Conservation (phyloP, 2,113 vertebrate genomes). For the Urocolius indicus region DNA sequence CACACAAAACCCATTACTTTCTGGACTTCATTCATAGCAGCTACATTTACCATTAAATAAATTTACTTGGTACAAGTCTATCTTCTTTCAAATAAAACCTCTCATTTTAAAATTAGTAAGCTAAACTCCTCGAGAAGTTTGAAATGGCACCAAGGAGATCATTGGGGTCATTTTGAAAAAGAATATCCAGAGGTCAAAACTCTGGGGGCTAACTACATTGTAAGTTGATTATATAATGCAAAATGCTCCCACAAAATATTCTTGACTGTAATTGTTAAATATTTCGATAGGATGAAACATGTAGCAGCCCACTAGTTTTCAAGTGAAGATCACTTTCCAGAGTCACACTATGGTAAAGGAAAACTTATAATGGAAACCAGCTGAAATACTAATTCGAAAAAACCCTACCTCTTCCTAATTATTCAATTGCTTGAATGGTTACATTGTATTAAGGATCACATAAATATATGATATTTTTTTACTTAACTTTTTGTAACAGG, state of each 20-base stretch:
- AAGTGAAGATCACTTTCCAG: background rate
- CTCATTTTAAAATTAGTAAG: background rate
- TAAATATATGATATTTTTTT: background rate
- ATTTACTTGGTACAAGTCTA: background rate
- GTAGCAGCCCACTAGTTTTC: background rate
- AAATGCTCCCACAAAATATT: background rate
- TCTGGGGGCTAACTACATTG: background rate
- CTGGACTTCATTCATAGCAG: background rate
- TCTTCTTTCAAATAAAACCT: background rate
- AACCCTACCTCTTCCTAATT: background rate
- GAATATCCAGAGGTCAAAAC: background rate
- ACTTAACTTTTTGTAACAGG: background rate
- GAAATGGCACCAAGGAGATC: background rate
- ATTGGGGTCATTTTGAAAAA: background rate
- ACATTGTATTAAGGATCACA: background rate
- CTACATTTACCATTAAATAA: constrained; percentile 12
- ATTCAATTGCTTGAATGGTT: background rate
- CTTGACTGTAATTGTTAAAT: background rate
- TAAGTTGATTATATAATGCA: background rate
- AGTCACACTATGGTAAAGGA: background rate
- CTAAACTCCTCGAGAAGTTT: background rate
- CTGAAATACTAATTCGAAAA: background rate
- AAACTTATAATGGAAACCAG: background rate
- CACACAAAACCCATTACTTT: background rate
- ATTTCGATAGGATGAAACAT: background rate